Conservation (phyloP, 1,140 invertebrate species). For the Drosophila sp. region DNA sequence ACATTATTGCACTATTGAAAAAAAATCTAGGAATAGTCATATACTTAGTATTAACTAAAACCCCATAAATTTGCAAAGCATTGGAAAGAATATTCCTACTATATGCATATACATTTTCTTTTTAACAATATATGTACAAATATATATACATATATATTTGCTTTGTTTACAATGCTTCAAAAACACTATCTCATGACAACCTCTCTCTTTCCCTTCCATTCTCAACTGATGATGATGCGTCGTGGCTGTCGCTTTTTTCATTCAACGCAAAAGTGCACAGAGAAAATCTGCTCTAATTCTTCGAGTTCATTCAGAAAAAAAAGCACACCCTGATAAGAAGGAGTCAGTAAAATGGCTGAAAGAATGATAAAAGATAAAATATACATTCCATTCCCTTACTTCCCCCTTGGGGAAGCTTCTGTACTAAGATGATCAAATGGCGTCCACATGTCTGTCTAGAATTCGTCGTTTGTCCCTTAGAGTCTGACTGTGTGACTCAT, state of each 20-base stretch:
- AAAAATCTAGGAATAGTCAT: no score
- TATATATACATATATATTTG: no score
- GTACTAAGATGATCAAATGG: background rate
- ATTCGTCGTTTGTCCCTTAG: background rate
- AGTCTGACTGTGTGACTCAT: background rate
- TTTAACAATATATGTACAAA: no score
- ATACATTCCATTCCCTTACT: background rate
- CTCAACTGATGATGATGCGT: background rate
- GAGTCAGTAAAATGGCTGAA: no score
- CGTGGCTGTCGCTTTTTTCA: background rate
- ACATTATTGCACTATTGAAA: no score
- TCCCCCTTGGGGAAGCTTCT: background rate
- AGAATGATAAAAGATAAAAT: background rate
- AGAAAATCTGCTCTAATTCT: conserved; percentile 1
- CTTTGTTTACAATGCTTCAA: background rate
- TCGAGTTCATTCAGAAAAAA: background rate
- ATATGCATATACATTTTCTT: no score
- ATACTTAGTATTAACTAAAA: no score
- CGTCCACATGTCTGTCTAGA: background rate
- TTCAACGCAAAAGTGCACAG: background rate
- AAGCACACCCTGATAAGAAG: background rate
- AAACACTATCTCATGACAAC: background rate
- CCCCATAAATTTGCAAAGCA: no score
- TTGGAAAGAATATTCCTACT: no score
- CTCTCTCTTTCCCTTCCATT: background rate